Evolutionary conservation across 2,888 invertebrate genomes (phyloP), one percentile per base, ranked within the genome.

Genomic region (Epistrophella euchroma): DNA sequence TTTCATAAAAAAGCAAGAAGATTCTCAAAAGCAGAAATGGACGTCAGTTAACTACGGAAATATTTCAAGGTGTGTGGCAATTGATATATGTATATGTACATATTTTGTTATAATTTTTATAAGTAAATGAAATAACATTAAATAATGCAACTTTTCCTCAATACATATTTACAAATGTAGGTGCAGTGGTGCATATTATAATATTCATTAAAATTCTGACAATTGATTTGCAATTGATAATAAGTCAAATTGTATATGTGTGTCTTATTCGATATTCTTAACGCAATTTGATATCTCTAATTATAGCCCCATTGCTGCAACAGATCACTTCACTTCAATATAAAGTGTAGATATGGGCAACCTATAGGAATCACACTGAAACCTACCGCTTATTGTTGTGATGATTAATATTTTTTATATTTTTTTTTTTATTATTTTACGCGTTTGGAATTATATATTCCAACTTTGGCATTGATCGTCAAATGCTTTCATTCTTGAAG

Each of bases 221-320:
- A 37, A 15, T 68, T 37, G 50, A 68, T 68, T 50, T 68, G 50
- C 35, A 68, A 52, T 68, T 68, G 25, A 47, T 43, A 62, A 4
- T 28, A 71, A 56, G 15, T 52, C 19, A 55, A 22, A 52, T 52
- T 50, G 22, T n/a, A n/a, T 2, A 25, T 1, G 55, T 40, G 19
- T 40, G 28, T 19, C 62, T 32, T 45, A 40, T 72, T 72, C 72
- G 32, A 43, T 72, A 79, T 52, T 47, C 62, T 43, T 43, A 62
- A 64, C 58, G 66, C 70, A 74, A 55, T 68, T 68, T 75, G 66
- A 81, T 68, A 60, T 75, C 52, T 50, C 37, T 40, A 47, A 68
- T 19, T 52, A 70, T 10, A 55, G 28, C 40, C 15, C 15, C 19
- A 35, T 68, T 37, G 37, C 68, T 68, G 68, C 52, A 68, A 47